A percentile compares a stretch with the other conserved stretches of the same genome.
phyloP scores from a whole-genome alignment of 2,113 vertebrate species.

The Tragelaphus scriptus region DNA sequence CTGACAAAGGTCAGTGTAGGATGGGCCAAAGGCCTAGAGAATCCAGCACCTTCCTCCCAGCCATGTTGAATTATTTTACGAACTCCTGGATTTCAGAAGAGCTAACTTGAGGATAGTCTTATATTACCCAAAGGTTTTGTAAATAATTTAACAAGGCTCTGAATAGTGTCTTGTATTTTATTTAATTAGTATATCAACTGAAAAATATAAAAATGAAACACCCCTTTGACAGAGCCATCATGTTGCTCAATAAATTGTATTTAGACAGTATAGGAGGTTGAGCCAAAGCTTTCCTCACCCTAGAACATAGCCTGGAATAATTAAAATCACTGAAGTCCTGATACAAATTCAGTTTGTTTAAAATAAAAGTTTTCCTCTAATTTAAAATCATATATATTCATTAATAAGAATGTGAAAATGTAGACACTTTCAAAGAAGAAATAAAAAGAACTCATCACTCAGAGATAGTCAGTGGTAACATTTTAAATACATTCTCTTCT shows the following conservation, averaged over 20 bases:
- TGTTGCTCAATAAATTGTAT: neutral
- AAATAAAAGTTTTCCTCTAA: neutral
- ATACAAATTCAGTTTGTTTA: neutral
- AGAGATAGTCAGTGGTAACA: neutral
- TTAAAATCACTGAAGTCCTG: neutral
- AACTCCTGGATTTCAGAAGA: neutral
- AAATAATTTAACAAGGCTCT: neutral
- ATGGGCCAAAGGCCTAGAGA: neutral
- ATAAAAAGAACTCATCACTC: neutral
- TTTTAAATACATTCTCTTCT: neutral
- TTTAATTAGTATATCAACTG: constrained; percentile 6
- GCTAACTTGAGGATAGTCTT: neutral
- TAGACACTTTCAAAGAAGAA: constrained; percentile 20
- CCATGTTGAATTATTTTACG: neutral
- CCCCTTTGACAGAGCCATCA: neutral
- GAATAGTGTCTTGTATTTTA: constrained; percentile 26
- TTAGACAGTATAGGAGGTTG: neutral
- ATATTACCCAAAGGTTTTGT: neutral
- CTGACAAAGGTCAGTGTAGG: neutral
- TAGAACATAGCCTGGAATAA: neutral
- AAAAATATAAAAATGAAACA: constrained; percentile 4
- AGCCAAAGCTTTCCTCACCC: neutral
- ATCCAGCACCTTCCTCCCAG: neutral
- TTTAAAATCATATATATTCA: neutral
- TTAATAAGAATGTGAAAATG: neutral